phyloP scores from a whole-genome alignment of 2,888 invertebrate species.

The Agrochola litura region DNA sequence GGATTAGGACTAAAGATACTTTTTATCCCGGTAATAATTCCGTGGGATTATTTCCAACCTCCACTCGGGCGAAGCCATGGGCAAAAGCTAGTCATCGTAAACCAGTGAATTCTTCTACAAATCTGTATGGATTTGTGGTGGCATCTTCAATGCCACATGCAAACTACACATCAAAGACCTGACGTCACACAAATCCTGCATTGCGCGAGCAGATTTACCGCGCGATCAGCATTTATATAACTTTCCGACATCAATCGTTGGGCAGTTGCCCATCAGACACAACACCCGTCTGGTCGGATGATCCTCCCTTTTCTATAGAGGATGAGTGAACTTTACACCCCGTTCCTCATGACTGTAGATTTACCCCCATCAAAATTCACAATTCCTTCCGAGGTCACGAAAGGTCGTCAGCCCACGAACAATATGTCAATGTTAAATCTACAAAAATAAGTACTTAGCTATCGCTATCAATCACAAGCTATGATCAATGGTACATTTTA shows the following conservation, averaged over 20 bases:
- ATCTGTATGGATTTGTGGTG: not conserved
- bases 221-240: no score
- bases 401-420: slow-evolving; percentile 44
- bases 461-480: slow-evolving; percentile 65
- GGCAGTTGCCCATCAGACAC: no score
- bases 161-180: no score
- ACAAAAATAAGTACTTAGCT: slow-evolving; percentile 43
- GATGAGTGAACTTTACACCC: no score
- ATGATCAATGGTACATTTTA: slow-evolving; percentile 64
- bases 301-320: no score
- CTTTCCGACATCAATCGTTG: no score
- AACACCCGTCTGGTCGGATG: no score
- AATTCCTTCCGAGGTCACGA: slow-evolving; percentile 37
- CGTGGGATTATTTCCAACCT: not conserved
- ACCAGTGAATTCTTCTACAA: slow-evolving; percentile 2
- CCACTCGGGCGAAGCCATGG: not conserved
- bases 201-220: no score
- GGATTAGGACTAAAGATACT: not conserved
- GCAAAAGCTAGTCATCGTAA: not conserved
- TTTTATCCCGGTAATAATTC: not conserved
- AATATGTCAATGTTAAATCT: slow-evolving; percentile 57
- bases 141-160: no score
- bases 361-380: slow-evolving; percentile 50
- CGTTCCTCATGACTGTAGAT: no score
- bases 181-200: no score